These are phyloP conservation scores for Campoletis sonorensis DNA, from an alignment of 1,140 invertebrate species.

Conservation along the genomic window DNA sequence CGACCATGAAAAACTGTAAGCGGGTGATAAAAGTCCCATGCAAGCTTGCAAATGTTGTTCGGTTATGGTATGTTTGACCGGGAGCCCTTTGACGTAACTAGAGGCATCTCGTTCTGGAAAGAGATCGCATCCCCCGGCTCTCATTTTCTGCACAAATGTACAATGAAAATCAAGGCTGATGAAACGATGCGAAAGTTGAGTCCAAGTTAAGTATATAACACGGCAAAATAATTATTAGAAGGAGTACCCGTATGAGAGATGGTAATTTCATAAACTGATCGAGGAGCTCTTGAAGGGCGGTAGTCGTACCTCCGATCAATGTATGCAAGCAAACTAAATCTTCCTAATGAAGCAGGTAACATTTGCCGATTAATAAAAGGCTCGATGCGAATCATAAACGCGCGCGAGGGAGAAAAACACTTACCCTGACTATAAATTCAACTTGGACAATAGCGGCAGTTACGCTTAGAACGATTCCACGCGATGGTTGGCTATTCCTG, in stretches of 20 bases:
- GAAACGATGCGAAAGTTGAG: constrained; percentile 49
- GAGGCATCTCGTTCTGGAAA: constrained; percentile 91
- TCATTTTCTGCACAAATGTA: constrained; percentile 79
- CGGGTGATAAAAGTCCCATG: constrained; percentile 86
- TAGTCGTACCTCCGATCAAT: constrained; percentile 78
- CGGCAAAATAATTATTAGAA: background rate
- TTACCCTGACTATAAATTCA: constrained; percentile 81
- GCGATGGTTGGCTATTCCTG: constrained; percentile 71
- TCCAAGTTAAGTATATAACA: background rate
- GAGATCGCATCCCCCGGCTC: constrained; percentile 88
- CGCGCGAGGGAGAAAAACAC: background rate
- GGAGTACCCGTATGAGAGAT: constrained; percentile 76
- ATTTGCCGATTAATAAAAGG: constrained; percentile 18
- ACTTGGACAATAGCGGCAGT: constrained; percentile 83
- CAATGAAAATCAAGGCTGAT: constrained; percentile 37
- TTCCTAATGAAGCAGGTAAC: constrained; percentile 69
- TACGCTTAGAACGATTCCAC: constrained; percentile 79
- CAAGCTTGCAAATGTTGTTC: constrained; percentile 90
- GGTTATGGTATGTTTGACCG: constrained; percentile 84
- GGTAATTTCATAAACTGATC: constrained; percentile 78
- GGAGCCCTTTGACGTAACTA: constrained; percentile 86
- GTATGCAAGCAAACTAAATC: constrained; percentile 78
- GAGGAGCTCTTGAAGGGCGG: constrained; percentile 77
- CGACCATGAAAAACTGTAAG: constrained; percentile 92
- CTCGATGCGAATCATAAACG: too few species aligned